These are phyloP conservation scores for Otocyon megalotis DNA, from an alignment of 2,113 vertebrate species.

Conservation along the genomic window DNA sequence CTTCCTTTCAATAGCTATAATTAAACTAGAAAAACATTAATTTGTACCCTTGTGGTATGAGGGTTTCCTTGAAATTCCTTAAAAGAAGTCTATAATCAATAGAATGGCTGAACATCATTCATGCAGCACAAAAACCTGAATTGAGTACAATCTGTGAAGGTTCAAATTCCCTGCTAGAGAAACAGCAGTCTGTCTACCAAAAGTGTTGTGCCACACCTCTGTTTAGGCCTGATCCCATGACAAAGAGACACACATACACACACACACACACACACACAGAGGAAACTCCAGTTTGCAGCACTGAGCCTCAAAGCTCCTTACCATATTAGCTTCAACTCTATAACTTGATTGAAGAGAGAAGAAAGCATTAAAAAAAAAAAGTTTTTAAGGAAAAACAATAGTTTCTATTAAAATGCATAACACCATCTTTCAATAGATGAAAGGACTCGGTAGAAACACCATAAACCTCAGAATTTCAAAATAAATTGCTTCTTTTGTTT, in stretches of 20 bases:
- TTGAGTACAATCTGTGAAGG: background rate
- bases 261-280: background rate
- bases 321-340: background rate
- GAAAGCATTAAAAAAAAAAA: background rate
- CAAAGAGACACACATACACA: background rate
- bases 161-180: background rate
- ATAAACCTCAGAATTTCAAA: conserved; percentile 31
- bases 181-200: background rate
- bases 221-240: background rate
- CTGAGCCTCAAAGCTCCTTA: background rate
- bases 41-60: conserved; percentile 43
- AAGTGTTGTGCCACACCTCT: background rate
- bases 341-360: background rate
- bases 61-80: conserved; percentile 74
- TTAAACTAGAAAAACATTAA: conserved; percentile 73
- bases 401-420: conserved; percentile 37
- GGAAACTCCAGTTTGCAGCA: background rate
- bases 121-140: background rate
- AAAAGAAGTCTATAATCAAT: conserved; percentile 60
- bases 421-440: conserved; percentile 32
- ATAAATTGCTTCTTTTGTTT: conserved; percentile 55
- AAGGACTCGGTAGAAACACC: conserved; percentile 42
- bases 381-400: background rate
- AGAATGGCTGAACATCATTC: background rate
- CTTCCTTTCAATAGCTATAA: conserved; percentile 77